Evolutionary conservation across 2,797 vertebrate species (phyloP).

Genomic region (Phyllotis vaccarum): DNA sequence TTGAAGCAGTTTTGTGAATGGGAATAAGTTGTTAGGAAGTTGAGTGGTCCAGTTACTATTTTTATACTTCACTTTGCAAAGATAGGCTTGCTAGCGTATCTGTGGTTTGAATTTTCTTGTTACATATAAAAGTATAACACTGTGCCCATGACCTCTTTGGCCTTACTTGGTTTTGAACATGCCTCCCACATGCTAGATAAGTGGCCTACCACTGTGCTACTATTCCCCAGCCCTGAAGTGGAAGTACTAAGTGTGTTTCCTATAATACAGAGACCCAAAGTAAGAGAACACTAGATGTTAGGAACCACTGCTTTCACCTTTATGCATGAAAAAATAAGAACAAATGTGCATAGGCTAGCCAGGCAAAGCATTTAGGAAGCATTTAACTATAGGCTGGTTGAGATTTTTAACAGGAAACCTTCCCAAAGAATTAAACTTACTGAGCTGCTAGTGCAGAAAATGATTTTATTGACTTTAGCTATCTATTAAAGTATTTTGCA

Average conservation of each 20-base stretch:
- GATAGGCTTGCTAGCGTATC: neutral
- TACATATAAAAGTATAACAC: neutral
- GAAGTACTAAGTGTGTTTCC: neutral
- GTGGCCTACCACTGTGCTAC: neutral
- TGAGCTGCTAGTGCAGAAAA: conserved; percentile 15
- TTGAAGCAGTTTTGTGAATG: conserved; percentile 13
- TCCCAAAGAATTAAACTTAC: neutral
- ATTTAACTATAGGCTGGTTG: neutral
- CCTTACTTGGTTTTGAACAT: neutral
- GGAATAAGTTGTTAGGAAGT: neutral
- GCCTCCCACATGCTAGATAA: neutral
- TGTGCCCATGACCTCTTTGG: neutral
- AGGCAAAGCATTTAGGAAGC: neutral
- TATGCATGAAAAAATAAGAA: neutral
- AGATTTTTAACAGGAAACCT: neutral
- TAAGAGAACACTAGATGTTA: neutral
- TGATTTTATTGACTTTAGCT: neutral
- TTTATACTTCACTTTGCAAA: neutral
- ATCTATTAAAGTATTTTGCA: conserved; percentile 4
- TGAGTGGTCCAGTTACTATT: neutral
- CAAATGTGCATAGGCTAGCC: neutral
- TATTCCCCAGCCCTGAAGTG: neutral
- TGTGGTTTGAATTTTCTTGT: neutral
- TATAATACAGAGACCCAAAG: neutral
- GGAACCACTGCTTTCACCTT: neutral